A percentile compares a stretch with the other conserved stretches of the same genome.
Evolutionary conservation across 2,113 vertebrate species (phyloP).

Genomic region (Oncorhynchus mykiss): DNA sequence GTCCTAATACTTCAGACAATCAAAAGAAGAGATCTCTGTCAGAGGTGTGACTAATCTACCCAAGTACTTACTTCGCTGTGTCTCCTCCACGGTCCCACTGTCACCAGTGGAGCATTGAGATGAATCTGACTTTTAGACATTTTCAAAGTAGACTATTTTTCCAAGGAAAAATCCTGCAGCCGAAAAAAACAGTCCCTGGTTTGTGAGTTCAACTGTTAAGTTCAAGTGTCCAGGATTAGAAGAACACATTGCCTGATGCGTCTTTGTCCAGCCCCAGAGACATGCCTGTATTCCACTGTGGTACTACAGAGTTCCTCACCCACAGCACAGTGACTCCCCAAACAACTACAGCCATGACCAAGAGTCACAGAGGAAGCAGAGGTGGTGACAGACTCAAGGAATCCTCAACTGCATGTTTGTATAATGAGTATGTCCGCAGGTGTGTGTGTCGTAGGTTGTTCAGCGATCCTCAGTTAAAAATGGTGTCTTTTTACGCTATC

Average conservation of each 20-base stretch:
- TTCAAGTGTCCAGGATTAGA: conserved; percentile 23
- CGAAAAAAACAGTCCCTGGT: not conserved
- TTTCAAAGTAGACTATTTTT: not conserved
- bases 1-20: not conserved
- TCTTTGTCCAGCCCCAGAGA: too few species aligned
- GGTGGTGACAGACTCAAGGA: not conserved
- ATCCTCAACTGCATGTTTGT: conserved; percentile 14
- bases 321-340: conserved; percentile 16
- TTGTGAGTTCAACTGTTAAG: conserved; percentile 2
- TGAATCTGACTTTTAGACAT: conserved; percentile 48
- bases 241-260: conserved; percentile 8
- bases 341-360: conserved; percentile 16
- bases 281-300: not conserved
- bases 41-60: not conserved
- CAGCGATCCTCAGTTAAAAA: not conserved
- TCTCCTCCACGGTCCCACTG: conserved; percentile 51
- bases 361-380: conserved; percentile 8
- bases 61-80: conserved; percentile 55
- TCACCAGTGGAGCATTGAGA: conserved; percentile 31
- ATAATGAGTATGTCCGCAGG: conserved; percentile 30
- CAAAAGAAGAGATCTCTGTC: not conserved
- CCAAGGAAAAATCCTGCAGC: not conserved
- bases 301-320: conserved; percentile 1
- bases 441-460: conserved; percentile 9
- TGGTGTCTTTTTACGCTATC: not conserved